Conservation (phyloP, 2,888 invertebrate species). For the Carcina quercana region DNA sequence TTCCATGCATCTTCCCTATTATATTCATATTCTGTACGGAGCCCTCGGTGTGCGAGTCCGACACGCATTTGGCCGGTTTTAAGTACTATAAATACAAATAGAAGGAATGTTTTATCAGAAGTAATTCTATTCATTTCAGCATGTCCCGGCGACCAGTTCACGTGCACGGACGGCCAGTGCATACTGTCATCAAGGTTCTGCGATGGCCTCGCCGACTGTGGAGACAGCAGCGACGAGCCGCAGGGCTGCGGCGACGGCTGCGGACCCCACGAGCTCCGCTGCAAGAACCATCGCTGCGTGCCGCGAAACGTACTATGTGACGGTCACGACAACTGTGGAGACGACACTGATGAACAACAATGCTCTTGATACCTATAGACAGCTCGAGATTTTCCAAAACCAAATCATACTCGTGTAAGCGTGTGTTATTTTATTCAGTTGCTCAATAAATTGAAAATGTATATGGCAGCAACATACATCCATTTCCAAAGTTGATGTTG, state of each 20-base stretch:
- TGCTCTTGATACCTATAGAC: no score
- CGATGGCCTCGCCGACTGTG: constrained; percentile 80
- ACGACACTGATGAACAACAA: constrained; percentile 76
- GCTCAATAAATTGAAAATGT: no score
- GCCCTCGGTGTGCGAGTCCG: no score
- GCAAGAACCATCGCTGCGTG: constrained; percentile 76
- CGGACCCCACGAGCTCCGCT: constrained; percentile 61
- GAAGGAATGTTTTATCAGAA: constrained; percentile 4
- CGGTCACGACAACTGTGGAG: constrained; percentile 78
- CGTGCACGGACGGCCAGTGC: constrained; percentile 79
- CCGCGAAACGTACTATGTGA: constrained; percentile 76
- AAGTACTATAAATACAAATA: no score
- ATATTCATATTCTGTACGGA: no score
- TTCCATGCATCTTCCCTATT: no score
- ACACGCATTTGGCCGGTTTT: no score
- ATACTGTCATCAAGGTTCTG: constrained; percentile 78
- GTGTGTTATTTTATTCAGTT: no score
- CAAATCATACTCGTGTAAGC: no score
- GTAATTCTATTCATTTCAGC: constrained; percentile 33
- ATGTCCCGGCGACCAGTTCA: constrained; percentile 62
- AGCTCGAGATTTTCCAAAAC: no score
- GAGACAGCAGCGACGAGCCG: constrained; percentile 82
- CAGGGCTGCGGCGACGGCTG: constrained; percentile 69
- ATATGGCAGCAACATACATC: no score
- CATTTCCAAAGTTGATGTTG: no score